phyloP scores from a whole-genome alignment of 2,797 vertebrate species.

The Labroides dimidiatus region DNA sequence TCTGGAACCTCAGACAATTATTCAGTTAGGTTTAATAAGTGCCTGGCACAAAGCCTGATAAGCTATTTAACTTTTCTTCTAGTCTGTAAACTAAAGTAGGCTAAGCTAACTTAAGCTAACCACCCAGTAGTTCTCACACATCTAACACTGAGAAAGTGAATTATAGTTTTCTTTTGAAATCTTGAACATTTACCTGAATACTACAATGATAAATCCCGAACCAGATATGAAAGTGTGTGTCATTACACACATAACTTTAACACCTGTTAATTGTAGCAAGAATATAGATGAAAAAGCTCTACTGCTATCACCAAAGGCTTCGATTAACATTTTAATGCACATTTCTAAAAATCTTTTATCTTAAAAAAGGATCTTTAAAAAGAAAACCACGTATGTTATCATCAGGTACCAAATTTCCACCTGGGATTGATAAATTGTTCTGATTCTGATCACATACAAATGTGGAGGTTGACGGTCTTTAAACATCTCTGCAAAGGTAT shows the following conservation, averaged over 20 bases:
- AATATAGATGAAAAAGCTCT: not conserved
- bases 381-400: not conserved
- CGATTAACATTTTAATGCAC: no score
- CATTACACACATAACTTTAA: not conserved
- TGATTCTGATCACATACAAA: no score
- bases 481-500: conserved; percentile 37
- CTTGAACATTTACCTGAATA: not conserved
- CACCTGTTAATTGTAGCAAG: no score
- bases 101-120: not conserved
- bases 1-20: no score
- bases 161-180: not conserved
- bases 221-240: not conserved
- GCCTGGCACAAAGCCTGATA: not conserved
- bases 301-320: not conserved
- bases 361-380: not conserved
- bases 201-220: not conserved
- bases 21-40: no score
- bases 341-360: no score
- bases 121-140: not conserved
- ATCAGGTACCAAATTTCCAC: no score
- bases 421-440: no score
- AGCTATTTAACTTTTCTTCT: not conserved
- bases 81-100: not conserved
- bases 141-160: not conserved
- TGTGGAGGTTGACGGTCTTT: conserved; percentile 19